Evolutionary conservation across 2,888 invertebrate species (phyloP).

Genomic region (Drosophila stalkeri): DNA sequence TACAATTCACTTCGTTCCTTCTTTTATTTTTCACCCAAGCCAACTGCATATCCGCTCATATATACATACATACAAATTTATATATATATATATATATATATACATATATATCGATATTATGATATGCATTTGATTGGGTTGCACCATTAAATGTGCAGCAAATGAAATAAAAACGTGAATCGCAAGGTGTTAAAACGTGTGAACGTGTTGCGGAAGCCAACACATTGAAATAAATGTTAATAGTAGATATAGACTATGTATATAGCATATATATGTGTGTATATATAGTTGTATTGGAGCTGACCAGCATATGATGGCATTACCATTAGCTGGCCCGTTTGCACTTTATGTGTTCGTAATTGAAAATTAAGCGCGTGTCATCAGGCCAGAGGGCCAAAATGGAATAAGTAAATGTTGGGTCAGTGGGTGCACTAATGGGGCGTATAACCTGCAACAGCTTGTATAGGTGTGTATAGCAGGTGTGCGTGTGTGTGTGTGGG

Average conservation of each 20-base stretch:
- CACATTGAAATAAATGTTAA: not conserved
- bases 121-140: conserved; percentile 29
- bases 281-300: conserved; percentile 11
- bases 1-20: not conserved
- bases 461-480: conserved; percentile 12
- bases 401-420: conserved; percentile 7
- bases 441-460: conserved; percentile 10
- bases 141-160: conserved; percentile 39
- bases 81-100: not conserved
- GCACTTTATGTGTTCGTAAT: conserved; percentile 70
- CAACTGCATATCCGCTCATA: conserved; percentile 6
- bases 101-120: conserved; percentile 9
- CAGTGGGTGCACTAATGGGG: conserved; percentile 12
- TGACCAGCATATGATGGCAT: conserved; percentile 61
- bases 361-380: conserved; percentile 77
- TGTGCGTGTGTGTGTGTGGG: not conserved
- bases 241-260: not conserved
- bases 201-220: conserved; percentile 6
- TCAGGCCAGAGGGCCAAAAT: conserved; percentile 32
- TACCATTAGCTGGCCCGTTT: conserved; percentile 44
- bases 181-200: conserved; percentile 52
- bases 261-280: not conserved
- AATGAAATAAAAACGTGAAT: conserved; percentile 59
- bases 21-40: not conserved
- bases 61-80: not conserved